Percentiles rank a stretch among this genome's conserved stretches.
These are phyloP conservation scores for Zaprionus davidi DNA, from an alignment of 1,140 invertebrate species.

Conservation along the genomic window DNA sequence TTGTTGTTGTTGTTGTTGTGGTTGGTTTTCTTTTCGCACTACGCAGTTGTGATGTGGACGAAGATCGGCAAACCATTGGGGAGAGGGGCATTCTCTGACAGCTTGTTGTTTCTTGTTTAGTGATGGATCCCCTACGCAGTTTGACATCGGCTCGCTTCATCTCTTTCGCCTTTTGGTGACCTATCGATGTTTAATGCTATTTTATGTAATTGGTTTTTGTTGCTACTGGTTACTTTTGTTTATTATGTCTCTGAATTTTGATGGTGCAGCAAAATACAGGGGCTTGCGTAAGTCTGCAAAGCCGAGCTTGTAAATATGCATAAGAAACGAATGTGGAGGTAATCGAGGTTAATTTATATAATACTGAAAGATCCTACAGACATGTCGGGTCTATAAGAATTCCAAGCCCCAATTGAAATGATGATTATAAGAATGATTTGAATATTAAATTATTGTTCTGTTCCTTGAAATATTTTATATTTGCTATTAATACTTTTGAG, in stretches of 20 bases:
- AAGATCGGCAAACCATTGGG: neutral
- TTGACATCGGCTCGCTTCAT: neutral
- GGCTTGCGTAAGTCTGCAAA: neutral
- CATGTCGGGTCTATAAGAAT: too few species aligned
- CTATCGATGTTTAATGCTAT: neutral
- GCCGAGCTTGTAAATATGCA: neutral
- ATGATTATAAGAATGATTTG: too few species aligned
- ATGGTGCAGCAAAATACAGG: neutral
- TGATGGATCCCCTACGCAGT: neutral
- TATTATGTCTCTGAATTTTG: neutral
- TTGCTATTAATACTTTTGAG: too few species aligned
- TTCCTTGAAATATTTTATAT: too few species aligned
- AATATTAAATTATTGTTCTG: too few species aligned
- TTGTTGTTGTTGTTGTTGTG: conserved; percentile 3
- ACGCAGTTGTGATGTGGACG: neutral
- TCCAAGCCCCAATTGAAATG: too few species aligned
- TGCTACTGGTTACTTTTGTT: neutral
- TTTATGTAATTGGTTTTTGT: too few species aligned
- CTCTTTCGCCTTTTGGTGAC: neutral
- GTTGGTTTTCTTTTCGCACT: neutral
- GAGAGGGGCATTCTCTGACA: neutral
- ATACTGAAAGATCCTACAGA: neutral
- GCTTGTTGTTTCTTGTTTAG: conserved; percentile 1
- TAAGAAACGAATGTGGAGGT: neutral
- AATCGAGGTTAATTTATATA: neutral